phyloP scores from a whole-genome alignment of 2,113 vertebrate genomes.

The Cercopithecus mona region DNA sequence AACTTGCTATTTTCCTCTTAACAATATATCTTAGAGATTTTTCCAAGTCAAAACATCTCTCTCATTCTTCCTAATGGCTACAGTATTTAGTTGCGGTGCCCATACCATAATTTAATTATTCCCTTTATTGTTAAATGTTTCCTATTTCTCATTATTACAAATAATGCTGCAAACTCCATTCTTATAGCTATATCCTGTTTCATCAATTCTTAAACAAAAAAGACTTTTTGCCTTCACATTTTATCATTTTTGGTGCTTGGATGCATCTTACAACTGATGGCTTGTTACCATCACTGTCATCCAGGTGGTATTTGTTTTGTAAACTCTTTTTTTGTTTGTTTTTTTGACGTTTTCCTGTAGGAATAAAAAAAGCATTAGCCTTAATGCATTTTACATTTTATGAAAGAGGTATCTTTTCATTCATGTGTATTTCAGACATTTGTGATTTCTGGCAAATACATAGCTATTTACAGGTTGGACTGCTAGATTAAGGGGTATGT shows the following conservation, averaged over 20 bases:
- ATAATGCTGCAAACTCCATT: neutral
- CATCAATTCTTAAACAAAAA: neutral
- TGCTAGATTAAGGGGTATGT: neutral
- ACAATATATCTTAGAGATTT: neutral
- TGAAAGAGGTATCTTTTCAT: neutral
- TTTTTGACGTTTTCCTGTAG: neutral
- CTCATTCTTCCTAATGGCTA: neutral
- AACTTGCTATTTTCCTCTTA: neutral
- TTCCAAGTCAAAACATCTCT: neutral
- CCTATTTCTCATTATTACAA: neutral
- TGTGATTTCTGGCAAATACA: neutral
- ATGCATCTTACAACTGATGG: neutral
- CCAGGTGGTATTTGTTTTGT: neutral
- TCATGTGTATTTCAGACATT: neutral
- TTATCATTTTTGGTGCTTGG: neutral
- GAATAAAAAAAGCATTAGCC: neutral
- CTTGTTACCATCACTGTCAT: neutral
- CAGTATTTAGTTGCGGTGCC: neutral
- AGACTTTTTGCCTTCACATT: neutral
- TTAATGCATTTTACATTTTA: neutral
- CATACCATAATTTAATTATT: neutral
- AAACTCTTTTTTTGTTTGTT: neutral
- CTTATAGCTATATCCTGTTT: neutral
- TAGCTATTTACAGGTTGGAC: neutral
- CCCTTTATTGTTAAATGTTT: neutral